Conservation (phyloP, 2,797 vertebrate genomes). For the Pangasius larnaudii region DNA sequence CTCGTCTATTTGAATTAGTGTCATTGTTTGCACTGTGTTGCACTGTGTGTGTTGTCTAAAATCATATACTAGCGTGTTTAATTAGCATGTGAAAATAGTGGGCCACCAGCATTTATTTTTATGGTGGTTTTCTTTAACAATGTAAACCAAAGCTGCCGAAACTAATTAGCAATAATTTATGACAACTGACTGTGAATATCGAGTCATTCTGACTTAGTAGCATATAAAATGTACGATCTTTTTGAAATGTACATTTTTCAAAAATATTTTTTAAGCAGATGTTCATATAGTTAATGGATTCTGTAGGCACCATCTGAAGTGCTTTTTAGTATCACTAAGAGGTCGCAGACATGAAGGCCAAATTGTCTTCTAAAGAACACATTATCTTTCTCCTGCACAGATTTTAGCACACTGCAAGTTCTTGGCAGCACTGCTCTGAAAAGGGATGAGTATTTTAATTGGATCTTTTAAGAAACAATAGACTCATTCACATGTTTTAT, state of each 20-base stretch:
- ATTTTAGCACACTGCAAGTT: neutral
- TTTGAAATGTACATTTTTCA: neutral
- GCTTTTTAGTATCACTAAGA: neutral
- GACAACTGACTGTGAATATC: neutral
- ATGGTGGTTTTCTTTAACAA: neutral
- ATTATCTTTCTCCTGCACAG: neutral
- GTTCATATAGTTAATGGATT: neutral
- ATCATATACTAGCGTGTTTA: constrained; percentile 1
- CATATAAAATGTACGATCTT: neutral
- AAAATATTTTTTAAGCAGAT: neutral
- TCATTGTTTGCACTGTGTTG: neutral
- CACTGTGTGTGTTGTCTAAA: neutral
- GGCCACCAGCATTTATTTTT: neutral
- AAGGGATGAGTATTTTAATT: neutral
- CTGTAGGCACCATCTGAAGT: neutral
- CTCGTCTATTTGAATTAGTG: neutral
- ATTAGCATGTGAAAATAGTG: constrained; percentile 1
- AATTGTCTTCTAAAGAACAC: neutral
- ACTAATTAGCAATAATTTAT: neutral
- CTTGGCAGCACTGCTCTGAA: neutral
- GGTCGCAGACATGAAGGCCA: neutral
- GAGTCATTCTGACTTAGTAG: neutral
- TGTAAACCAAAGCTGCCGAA: neutral
- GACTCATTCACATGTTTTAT: constrained; percentile 10
- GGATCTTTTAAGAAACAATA: constrained; percentile 18